phyloP scores from a whole-genome alignment of 2,113 vertebrate species.

The Sander vitreus region DNA sequence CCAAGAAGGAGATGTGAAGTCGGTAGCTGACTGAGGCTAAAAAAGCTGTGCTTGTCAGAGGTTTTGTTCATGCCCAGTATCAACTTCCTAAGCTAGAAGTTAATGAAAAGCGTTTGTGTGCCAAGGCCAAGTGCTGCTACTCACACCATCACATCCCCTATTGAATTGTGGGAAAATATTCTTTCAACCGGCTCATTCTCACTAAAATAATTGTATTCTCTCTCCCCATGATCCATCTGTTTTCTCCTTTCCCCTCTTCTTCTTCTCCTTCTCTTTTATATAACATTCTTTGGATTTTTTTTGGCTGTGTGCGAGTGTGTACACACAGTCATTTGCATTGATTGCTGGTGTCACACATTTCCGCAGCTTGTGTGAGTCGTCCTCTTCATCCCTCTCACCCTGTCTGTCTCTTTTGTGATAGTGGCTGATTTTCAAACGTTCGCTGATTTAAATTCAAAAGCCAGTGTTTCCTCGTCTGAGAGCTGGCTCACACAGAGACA shows the following conservation, averaged over 20 bases:
- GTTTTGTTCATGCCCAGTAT: constrained; percentile 36
- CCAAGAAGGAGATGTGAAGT: not conserved
- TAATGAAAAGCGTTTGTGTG: constrained; percentile 10
- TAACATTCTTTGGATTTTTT: constrained; percentile 24
- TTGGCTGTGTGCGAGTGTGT: constrained; percentile 14
- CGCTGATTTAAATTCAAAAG: constrained; percentile 70
- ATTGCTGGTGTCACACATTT: constrained; percentile 48
- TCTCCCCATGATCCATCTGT: constrained; percentile 61
- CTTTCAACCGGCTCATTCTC: constrained; percentile 56
- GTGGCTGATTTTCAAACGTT: constrained; percentile 67
- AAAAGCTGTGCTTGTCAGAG: constrained; percentile 7
- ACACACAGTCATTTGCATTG: constrained; percentile 20
- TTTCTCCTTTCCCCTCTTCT: not conserved
- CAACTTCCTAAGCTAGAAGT: constrained; percentile 13
- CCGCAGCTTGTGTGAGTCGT: constrained; percentile 4
- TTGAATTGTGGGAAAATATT: constrained; percentile 56
- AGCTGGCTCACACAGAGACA: constrained; percentile 48
- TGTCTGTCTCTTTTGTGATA: constrained; percentile 62
- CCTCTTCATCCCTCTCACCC: constrained; percentile 34
- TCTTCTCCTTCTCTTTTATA: constrained; percentile 13
- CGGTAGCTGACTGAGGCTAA: not conserved
- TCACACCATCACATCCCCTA: constrained; percentile 26
- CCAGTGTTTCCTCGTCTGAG: constrained; percentile 62
- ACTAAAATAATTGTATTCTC: constrained; percentile 31
- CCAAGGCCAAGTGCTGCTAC: constrained; percentile 46